These are phyloP conservation scores for Lepus europaeus DNA, from an alignment of 2,113 vertebrate species.

Conservation along the genomic window DNA sequence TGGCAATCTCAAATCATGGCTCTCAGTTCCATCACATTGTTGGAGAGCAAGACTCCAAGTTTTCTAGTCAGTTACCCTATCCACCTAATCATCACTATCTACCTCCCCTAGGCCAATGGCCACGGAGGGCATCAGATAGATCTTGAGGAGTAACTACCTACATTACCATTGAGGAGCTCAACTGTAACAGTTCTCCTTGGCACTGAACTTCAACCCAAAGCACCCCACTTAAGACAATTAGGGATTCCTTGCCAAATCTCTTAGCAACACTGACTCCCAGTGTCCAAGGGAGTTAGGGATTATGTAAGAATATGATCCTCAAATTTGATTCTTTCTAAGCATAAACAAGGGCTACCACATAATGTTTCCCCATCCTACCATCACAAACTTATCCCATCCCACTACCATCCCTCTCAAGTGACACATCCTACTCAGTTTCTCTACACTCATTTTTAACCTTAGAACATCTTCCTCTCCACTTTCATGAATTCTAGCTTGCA, in stretches of 20 bases:
- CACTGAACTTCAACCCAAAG: not conserved
- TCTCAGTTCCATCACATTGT: not conserved
- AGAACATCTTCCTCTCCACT: conserved; percentile 26
- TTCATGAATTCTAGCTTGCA: not conserved
- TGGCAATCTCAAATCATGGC: not conserved
- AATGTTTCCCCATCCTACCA: conserved; percentile 28
- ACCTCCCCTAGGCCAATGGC: not conserved
- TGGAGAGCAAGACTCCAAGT: conserved; percentile 39
- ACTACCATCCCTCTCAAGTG: conserved; percentile 44
- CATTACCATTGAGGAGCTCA: not conserved
- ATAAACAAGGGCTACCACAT: not conserved
- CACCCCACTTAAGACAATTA: not conserved
- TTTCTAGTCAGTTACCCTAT: conserved; percentile 25
- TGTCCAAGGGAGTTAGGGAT: not conserved
- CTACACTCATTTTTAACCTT: conserved; percentile 6
- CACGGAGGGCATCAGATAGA: conserved; percentile 25
- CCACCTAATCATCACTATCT: conserved; percentile 20
- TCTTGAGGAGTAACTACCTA: not conserved
- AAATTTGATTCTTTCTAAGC: conserved; percentile 19
- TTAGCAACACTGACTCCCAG: not conserved
- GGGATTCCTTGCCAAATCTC: conserved; percentile 11
- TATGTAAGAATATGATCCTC: conserved; percentile 16
- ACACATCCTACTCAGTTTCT: not conserved
- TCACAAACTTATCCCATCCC: not conserved
- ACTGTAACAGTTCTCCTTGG: not conserved